A percentile compares a stretch with the other conserved stretches of the same genome.
phyloP scores from a whole-genome alignment of 2,797 vertebrate species.

The Anableps anableps region DNA sequence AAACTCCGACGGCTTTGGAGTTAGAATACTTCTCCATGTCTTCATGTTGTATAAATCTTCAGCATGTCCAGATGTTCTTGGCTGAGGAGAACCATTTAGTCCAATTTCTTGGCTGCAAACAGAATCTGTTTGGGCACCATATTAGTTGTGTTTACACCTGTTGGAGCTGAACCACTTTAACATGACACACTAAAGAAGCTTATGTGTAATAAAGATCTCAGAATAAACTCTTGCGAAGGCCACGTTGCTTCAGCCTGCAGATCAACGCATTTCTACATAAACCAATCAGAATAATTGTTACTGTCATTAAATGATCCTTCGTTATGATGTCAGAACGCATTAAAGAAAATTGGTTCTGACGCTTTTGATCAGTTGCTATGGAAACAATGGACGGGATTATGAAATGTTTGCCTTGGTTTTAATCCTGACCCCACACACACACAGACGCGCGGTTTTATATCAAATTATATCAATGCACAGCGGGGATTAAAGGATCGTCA shows the following conservation, averaged over 20 bases:
- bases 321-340: neutral
- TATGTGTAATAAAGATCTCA: neutral
- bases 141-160: conserved; percentile 3
- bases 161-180: conserved; percentile 2
- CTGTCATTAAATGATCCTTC: neutral
- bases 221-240: neutral
- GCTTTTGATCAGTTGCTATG: neutral
- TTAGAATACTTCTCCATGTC: neutral
- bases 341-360: neutral
- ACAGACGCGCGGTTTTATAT: conserved; percentile 43
- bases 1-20: neutral
- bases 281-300: neutral
- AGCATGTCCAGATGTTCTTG: neutral
- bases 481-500: conserved; percentile 56
- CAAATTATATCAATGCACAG: conserved; percentile 64
- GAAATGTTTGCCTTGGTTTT: conserved; percentile 32
- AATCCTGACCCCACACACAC: conserved; percentile 54
- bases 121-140: neutral
- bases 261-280: neutral
- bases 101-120: neutral
- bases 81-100: neutral
- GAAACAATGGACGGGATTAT: conserved; percentile 25
- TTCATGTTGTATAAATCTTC: neutral
- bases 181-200: neutral
- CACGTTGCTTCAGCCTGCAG: neutral